Evolutionary conservation across 2,888 invertebrate genomes (phyloP).

Genomic region (Cecidostiba fungosa): DNA sequence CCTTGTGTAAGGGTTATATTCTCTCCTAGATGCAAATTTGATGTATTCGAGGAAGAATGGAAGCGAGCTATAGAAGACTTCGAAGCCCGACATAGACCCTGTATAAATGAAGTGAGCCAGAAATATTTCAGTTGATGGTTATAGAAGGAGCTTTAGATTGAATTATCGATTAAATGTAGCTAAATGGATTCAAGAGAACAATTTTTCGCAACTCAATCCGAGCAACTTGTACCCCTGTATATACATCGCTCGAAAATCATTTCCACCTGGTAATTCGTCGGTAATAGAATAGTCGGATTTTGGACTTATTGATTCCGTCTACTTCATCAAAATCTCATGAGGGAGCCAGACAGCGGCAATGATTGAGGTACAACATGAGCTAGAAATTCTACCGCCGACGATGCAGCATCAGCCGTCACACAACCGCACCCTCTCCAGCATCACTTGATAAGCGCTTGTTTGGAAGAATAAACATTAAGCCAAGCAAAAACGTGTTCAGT

Average conservation of each 20-base stretch:
- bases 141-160: too few species aligned
- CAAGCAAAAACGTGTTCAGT: neutral
- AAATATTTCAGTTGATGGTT: neutral
- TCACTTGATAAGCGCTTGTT: neutral
- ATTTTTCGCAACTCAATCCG: neutral
- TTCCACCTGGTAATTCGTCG: constrained; percentile 4
- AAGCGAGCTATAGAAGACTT: constrained; percentile 9
- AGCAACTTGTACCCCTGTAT: neutral
- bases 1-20: constrained; percentile 4
- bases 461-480: neutral
- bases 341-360: constrained; percentile 43
- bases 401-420: neutral
- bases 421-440: neutral
- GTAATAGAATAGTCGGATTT: constrained; percentile 39
- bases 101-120: neutral
- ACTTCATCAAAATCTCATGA: constrained; percentile 55
- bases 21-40: constrained; percentile 13
- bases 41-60: constrained; percentile 21
- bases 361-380: constrained; percentile 41
- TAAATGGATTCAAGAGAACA: neutral
- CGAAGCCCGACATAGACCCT: neutral
- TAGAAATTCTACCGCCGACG: constrained; percentile 41
- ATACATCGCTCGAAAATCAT: neutral
- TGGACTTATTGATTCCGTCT: constrained; percentile 46
- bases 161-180: too few species aligned